Base-by-base conservation (phyloP, 2,888 invertebrate species). In the Plebejus melissa region DNA sequence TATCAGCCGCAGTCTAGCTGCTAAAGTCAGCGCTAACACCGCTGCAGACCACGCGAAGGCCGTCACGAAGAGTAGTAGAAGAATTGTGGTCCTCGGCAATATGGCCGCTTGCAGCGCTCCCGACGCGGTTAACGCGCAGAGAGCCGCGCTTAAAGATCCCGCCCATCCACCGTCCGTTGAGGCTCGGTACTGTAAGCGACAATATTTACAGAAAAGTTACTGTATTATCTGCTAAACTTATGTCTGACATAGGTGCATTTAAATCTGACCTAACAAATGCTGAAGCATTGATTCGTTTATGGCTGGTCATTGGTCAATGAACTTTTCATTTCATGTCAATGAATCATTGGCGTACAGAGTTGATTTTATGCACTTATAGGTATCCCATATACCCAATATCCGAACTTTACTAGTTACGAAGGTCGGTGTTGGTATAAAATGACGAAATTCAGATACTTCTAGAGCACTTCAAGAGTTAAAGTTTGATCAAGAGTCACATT, bases 41-140 rank as follows among this genome's bases (percentile, higher is more conserved):
- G 97, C 96, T 1, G 98, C 96, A 57, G 98, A 96, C 98, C 98
- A 98, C 9, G 97, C 96, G 89, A 98, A 98, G 5, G 98, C 97
- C 28, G 97, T 97, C 72, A 98, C 95, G 89, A 98, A 98, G 79
- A 98, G 93, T 75, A 98, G 94, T 76, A 98, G 91, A 28, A 98
- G 94, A 79, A 98, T 97, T 70, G 97, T 94, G 2, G 98, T 98
- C 83, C 97, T 95, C 11, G 98, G 98, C 74, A 98, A 90, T 74
- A 98, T 96, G 22, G 96, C 95, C 0, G 96, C 96, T 81, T 94
- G 93, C 82, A 98, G 96, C 16, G 98, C 94, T 0, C 96, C 96
- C 11, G 97, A 97, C 3, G 98, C 94, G 4, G 97, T 95, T 74
- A 98, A 87, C 32, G 98, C 94, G 41, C 96, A 94, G 77, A 98